Evolutionary conservation across 2,113 vertebrate genomes (phyloP), one percentile per base, ranked within the genome.

Genomic region (Stercorarius parasiticus): DNA sequence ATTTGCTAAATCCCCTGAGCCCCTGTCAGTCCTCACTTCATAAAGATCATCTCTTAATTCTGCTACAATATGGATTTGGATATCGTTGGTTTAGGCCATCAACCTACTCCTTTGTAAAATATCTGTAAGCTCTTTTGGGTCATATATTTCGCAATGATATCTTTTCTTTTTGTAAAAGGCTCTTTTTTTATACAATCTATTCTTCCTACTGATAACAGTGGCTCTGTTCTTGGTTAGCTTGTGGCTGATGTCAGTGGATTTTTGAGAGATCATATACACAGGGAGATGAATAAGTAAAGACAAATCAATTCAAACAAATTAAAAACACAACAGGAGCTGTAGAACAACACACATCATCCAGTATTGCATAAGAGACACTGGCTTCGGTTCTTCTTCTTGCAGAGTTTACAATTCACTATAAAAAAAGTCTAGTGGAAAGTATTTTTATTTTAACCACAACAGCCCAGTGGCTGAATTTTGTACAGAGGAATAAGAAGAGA

Each of bases 231-330:
- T 30, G 2, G 38, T 92, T 82, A 65, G 52, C 27, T n/a, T 2
- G 8, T 73, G 65, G 61, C 38, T 82, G 43, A 50, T 87, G 43
- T 77, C 61, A 65, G 73, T 79, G 55, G 40, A 47, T 72, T 94
- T 96, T 82, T 69, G 29, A 80, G 65, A 52, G 36, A 72, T 62
- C 65, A 25, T 76, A 53, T 40, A 72, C 17, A 45, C 0, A 1
- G 38, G 19, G 21, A 92, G 34, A 72, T 80, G 26, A 73, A 80
- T 49, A 92, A 93, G 43, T 69, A 86, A 91, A 89, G 32, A 42
- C 56, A 91, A 91, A 95, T 84, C 26, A 71, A 13, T 90, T 62
- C 38, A 76, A 91, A 29, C 25, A 95, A 95, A 92, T 86, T 74
- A 79, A 93, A 95, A 95, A 25, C 47, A 94, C 42, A 79, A 29